These are phyloP conservation scores for Drosophila grimshawi DNA, from an alignment of 1,140 invertebrate genomes.

Conservation along the genomic window DNA sequence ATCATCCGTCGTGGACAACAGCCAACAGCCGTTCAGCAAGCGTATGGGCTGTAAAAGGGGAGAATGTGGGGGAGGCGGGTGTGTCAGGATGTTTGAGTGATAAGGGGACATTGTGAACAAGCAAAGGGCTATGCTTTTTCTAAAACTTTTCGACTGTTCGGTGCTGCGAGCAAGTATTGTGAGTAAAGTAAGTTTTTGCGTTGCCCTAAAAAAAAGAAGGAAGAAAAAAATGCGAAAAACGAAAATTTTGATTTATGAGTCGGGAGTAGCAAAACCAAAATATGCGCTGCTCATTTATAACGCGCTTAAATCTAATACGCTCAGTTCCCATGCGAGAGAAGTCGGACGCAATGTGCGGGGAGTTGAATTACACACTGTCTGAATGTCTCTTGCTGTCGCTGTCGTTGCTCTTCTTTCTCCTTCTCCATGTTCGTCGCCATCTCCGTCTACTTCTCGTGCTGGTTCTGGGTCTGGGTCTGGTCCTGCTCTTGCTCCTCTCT, in stretches of 20 bases:
- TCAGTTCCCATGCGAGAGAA: conserved; percentile 64
- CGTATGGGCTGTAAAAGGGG: neutral
- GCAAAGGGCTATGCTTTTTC: conserved; percentile 54
- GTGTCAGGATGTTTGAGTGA: neutral
- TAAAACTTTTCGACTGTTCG: conserved; percentile 18
- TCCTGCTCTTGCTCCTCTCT: neutral
- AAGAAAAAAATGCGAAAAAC: conserved; percentile 72
- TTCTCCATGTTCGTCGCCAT: neutral
- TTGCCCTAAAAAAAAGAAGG: conserved; percentile 61
- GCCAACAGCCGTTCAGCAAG: conserved; percentile 42
- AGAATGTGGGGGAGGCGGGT: neutral
- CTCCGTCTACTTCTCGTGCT: conserved; percentile 11
- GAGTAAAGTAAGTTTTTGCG: conserved; percentile 43
- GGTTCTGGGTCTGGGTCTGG: neutral
- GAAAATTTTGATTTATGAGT: conserved; percentile 82
- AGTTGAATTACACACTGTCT: conserved; percentile 39
- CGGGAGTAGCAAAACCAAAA: conserved; percentile 57
- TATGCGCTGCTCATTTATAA: conserved; percentile 81
- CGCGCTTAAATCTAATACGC: conserved; percentile 82
- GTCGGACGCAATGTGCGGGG: conserved; percentile 20
- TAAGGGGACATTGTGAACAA: neutral
- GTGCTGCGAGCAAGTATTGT: neutral
- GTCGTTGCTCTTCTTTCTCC: conserved; percentile 27
- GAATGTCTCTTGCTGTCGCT: conserved; percentile 37
- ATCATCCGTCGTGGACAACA: conserved; percentile 81